Evolutionary conservation across 2,888 invertebrate species (phyloP).

Genomic region (Cheilosia vulpina): DNA sequence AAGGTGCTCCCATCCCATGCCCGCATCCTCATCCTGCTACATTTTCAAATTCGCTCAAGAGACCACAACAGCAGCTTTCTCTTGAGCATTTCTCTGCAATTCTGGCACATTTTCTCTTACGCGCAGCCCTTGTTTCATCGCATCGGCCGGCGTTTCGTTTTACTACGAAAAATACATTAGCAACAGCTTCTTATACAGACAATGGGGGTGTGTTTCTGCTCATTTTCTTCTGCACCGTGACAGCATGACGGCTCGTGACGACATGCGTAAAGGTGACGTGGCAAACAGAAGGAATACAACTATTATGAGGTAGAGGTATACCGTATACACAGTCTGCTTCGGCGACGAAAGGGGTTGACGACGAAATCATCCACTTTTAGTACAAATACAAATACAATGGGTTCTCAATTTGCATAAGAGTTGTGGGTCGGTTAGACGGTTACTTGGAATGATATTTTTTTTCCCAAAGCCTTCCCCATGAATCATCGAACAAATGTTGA

Average conservation of each 20-base stretch:
- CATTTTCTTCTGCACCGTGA: slow-evolving; percentile 47
- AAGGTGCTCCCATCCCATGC: too few species aligned
- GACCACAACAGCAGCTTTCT: not conserved
- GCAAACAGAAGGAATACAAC: slow-evolving; percentile 42
- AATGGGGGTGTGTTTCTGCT: slow-evolving; percentile 59
- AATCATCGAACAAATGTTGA: slow-evolving; percentile 69
- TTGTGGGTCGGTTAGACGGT: slow-evolving; percentile 34
- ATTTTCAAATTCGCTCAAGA: not conserved
- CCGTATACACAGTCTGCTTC: slow-evolving; percentile 5
- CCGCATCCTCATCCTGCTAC: too few species aligned
- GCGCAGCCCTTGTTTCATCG: not conserved
- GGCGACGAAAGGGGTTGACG: slow-evolving; percentile 26
- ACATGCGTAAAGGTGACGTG: slow-evolving; percentile 73
- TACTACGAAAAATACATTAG: slow-evolving; percentile 51
- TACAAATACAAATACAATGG: slow-evolving; percentile 28
- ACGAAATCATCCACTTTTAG: slow-evolving; percentile 36
- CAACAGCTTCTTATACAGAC: slow-evolving; percentile 53
- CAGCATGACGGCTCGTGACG: slow-evolving; percentile 46
- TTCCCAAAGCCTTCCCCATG: slow-evolving; percentile 65
- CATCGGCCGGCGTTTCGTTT: slow-evolving; percentile 16
- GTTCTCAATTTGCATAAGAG: slow-evolving; percentile 20
- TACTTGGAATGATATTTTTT: slow-evolving; percentile 16
- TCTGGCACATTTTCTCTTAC: not conserved
- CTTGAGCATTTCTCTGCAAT: not conserved
- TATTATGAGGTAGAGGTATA: slow-evolving; percentile 11